Percentiles rank a stretch among this genome's conserved stretches.
Evolutionary conservation across 2,888 invertebrate genomes (phyloP).

Genomic region (Campopleginae sp.): DNA sequence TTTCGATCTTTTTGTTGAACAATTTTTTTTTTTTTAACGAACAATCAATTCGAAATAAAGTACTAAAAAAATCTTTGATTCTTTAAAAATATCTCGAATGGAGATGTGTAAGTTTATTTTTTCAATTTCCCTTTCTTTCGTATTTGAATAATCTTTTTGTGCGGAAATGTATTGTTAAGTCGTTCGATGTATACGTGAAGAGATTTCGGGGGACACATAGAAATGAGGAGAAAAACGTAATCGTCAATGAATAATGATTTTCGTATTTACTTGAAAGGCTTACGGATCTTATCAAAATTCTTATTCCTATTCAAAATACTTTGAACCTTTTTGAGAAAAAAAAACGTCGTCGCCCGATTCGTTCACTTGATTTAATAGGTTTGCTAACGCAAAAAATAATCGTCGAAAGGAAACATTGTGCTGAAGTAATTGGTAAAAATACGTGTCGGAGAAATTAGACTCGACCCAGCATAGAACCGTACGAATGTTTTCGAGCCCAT

Average conservation of each 20-base stretch:
- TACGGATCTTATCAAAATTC: too few relatives aligned
- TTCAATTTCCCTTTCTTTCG: not conserved
- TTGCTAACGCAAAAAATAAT: too few relatives aligned
- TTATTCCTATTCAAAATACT: not conserved
- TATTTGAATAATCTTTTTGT: not conserved
- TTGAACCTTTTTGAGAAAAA: not conserved
- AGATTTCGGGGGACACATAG: not conserved
- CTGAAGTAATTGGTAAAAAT: too few relatives aligned
- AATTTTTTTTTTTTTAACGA: not conserved
- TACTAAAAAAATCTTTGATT: not conserved
- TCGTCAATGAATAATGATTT: not conserved
- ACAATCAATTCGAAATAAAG: not conserved
- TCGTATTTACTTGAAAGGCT: not conserved
- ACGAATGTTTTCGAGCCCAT: too few relatives aligned
- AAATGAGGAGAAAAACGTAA: not conserved
- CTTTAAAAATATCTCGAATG: not conserved
- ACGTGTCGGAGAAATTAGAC: too few relatives aligned
- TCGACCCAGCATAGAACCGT: too few relatives aligned
- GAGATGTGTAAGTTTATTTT: not conserved
- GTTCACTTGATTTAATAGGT: too few relatives aligned
- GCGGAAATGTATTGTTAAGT: not conserved
- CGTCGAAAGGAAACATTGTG: too few relatives aligned
- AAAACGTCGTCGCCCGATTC: not conserved
- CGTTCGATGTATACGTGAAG: not conserved
- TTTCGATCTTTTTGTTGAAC: slow-evolving; percentile 24